Base-by-base conservation (phyloP, 2,888 invertebrate species). In the Parnassius mnemosyne region DNA sequence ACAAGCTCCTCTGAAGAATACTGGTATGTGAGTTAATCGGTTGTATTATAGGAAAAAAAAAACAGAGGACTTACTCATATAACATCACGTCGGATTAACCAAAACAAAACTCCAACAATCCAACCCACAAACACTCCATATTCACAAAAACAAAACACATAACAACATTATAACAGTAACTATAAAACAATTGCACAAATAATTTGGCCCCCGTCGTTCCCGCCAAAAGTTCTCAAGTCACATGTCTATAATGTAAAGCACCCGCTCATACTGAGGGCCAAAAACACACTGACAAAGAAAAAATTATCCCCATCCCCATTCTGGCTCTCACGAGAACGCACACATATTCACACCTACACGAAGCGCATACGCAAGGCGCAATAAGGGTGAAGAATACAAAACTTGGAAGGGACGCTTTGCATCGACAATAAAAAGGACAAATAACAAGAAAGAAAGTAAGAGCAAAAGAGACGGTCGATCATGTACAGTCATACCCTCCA, bases 381-480 rank as follows among this genome's bases (percentile, higher is more conserved):
- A 82, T 85, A 87, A 85, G 90, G 89, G 89, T 85, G 84, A 80
- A 80, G 83, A 84, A 80, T 74, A 84, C 79, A 84, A 85, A 85
- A 85, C 83, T 76, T 51, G 69, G 72, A 82, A 83, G 83, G 84
- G 83, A 80, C 80, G 79, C 73, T 49, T n/a, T 41, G 79, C 73
- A 49, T n/a, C 56, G n/a, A 43, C 47, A 44, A 44, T 70, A 71
- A 85, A 74, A 77, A 80, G 78, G 84, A 87, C 74, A 68, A 67
- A 64, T 43, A 72, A 72, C 61, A 51, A 56, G 68, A 49, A 49
- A 13, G 65, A 65, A 60, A 58, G 66, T 65, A 63, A 60, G 79
- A 68, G 71, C 65, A 80, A 87, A 74, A 79, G 78, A 77, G 85
- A 87, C 67, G 69, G 63, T 79, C 68, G 70, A 80, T 78, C 80